Evolutionary conservation across 2,797 vertebrate genomes (phyloP).

Genomic region (Galagoides demidoff): DNA sequence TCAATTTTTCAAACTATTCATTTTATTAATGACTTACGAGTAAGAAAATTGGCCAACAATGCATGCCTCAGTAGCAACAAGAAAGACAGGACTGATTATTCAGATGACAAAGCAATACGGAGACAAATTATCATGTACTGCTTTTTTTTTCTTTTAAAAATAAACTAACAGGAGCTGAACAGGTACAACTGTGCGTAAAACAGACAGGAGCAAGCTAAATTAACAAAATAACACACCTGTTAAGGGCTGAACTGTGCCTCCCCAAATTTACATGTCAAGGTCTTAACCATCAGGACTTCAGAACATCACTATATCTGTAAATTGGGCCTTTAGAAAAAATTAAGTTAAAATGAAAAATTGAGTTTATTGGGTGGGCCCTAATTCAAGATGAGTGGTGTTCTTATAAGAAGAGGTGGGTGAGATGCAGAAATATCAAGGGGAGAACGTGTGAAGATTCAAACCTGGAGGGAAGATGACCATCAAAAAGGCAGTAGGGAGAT

Average conservation of each 20-base stretch:
- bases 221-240: not conserved
- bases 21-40: slow-evolving; percentile 58
- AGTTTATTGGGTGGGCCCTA: not conserved
- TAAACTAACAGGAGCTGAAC: not conserved
- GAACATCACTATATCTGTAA: not conserved
- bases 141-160: not conserved
- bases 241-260: not conserved
- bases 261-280: not conserved
- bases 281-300: not conserved
- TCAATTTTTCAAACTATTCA: not conserved
- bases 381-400: not conserved
- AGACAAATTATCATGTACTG: not conserved
- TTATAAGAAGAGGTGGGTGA: not conserved
- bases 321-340: not conserved
- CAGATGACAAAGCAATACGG: not conserved
- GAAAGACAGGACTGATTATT: not conserved
- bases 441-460: rapidly evolving
- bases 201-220: not conserved
- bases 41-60: slow-evolving; percentile 27
- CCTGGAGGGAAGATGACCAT: rapidly evolving
- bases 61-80: not conserved
- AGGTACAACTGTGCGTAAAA: not conserved
- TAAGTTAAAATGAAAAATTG: not conserved
- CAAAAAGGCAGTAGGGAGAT: rapidly evolving
- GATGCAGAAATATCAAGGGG: not conserved